Conservation (phyloP, 2,113 vertebrate species). For the Carlito syrichta region DNA sequence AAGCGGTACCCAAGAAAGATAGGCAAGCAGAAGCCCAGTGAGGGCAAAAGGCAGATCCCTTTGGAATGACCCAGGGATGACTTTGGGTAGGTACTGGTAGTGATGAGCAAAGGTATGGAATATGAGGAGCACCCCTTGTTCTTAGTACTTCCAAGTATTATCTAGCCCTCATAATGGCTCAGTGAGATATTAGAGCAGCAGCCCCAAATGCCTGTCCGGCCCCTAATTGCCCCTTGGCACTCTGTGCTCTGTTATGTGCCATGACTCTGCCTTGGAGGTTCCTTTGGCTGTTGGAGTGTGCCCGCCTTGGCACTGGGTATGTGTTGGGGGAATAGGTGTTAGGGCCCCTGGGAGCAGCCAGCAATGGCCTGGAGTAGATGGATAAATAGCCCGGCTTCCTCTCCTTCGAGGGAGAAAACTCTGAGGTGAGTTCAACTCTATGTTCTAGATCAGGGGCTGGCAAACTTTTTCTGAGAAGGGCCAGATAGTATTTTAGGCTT, state of each 20-base stretch:
- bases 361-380: neutral
- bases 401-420: neutral
- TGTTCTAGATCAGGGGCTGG: neutral
- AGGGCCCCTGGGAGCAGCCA: neutral
- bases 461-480: neutral
- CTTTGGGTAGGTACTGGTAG: neutral
- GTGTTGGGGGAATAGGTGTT: neutral
- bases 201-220: rapidly evolving
- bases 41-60: neutral
- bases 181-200: neutral
- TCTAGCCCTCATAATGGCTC: neutral
- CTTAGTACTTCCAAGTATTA: neutral
- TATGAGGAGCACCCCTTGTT: neutral
- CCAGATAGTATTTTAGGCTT: neutral
- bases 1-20: neutral
- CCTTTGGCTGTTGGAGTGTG: neutral
- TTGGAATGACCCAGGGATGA: neutral
- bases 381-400: neutral
- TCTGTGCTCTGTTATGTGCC: neutral
- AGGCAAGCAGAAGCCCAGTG: neutral
- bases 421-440: neutral
- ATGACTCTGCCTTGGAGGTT: neutral
- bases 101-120: neutral
- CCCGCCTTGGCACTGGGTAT: rapidly evolving
- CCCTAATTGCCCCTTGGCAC: rapidly evolving